Evolutionary conservation across 2,113 vertebrate species (phyloP).

Genomic region (Spilogale gracilis): DNA sequence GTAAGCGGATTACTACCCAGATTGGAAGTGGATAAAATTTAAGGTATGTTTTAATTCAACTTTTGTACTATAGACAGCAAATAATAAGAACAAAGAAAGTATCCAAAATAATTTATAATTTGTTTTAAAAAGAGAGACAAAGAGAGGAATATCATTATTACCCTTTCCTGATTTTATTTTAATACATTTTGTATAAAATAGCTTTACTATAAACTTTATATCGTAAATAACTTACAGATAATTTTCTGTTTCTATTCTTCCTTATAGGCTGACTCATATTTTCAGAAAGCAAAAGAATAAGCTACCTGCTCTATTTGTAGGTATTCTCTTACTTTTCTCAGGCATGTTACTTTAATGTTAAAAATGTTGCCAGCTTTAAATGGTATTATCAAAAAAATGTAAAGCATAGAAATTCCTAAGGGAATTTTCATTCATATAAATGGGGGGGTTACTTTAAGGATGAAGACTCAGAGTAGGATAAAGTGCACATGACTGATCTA

Average conservation of each 20-base stretch:
- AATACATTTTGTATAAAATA: not conserved
- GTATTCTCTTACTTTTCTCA: not conserved
- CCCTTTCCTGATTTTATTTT: not conserved
- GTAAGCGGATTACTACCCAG: not conserved
- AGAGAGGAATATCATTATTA: not conserved
- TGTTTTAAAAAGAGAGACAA: not conserved
- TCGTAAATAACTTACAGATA: not conserved
- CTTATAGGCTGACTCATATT: not conserved
- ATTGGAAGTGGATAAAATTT: not conserved
- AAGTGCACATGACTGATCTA: not conserved
- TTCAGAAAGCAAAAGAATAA: constrained; percentile 2
- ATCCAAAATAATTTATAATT: constrained; percentile 7
- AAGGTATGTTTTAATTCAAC: constrained; percentile 5
- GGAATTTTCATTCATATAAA: constrained; percentile 44
- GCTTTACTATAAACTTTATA: not conserved
- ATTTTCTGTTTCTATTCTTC: not conserved
- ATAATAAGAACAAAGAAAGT: not conserved
- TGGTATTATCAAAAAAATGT: not conserved
- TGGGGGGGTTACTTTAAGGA: not conserved
- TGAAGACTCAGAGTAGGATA: not conserved
- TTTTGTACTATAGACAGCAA: not conserved
- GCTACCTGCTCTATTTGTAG: not conserved
- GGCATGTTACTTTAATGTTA: not conserved
- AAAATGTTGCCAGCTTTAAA: not conserved
- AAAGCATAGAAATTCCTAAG: not conserved